Evolutionary conservation across 2,888 invertebrate genomes (phyloP).

Genomic region (Allygus modestus): DNA sequence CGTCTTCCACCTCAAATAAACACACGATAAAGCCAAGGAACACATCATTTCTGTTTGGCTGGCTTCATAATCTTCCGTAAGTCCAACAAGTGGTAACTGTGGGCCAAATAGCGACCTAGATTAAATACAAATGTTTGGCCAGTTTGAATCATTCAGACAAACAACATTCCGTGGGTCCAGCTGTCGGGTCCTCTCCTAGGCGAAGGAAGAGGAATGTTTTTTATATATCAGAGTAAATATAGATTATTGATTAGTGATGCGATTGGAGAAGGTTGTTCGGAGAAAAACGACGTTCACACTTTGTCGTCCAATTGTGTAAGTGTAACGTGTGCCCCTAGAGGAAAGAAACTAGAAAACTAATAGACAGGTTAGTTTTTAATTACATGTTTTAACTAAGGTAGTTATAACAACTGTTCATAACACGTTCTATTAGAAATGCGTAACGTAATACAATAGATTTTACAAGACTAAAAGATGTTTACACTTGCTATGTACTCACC

Average conservation of each 20-base stretch:
- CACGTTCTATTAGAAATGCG: too few species aligned
- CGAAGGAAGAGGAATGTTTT: background rate
- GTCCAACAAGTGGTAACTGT: background rate
- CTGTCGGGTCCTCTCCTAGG: background rate
- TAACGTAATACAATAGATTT: too few species aligned
- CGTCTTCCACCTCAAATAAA: background rate
- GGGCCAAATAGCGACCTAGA: background rate
- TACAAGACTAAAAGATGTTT: too few species aligned
- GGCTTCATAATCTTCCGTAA: background rate
- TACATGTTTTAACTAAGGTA: too few species aligned
- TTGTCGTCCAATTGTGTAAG: too few species aligned
- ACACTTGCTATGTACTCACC: too few species aligned
- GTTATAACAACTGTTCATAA: too few species aligned
- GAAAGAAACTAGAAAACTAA: too few species aligned
- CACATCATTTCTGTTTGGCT: background rate
- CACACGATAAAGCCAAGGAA: background rate
- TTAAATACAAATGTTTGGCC: background rate
- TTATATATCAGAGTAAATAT: background rate
- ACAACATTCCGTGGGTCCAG: background rate
- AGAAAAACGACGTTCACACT: too few species aligned
- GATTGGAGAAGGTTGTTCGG: too few species aligned
- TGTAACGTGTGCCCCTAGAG: too few species aligned
- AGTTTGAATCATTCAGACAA: background rate
- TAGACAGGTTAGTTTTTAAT: too few species aligned
- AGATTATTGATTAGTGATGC: background rate